Conservation (phyloP, 2,797 vertebrate genomes). For the Chromobotia macracanthus region DNA sequence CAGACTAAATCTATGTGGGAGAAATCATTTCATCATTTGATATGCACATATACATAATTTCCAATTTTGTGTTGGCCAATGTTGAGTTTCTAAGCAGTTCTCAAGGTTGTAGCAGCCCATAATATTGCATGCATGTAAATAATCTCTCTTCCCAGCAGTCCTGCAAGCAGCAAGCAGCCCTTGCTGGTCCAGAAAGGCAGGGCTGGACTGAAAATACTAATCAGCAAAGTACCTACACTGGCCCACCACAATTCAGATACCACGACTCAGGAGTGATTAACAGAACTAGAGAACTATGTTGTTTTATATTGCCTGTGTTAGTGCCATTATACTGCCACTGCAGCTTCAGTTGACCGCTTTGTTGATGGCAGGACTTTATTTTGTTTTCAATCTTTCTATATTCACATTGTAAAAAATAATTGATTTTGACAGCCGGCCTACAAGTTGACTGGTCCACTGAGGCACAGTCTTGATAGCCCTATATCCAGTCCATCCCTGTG, state of each 20-base stretch:
- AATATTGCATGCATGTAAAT: background rate
- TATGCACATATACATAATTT: slow-evolving; percentile 6
- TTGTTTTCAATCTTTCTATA: background rate
- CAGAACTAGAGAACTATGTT: no score
- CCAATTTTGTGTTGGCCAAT: slow-evolving; percentile 10
- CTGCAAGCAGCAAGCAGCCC: background rate
- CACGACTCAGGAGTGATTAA: no score
- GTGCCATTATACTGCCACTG: no score
- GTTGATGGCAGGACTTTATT: background rate
- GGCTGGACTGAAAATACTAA: background rate
- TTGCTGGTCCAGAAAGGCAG: background rate
- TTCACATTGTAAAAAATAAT: background rate
- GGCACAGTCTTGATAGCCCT: background rate
- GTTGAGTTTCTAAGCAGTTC: background rate
- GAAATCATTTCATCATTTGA: background rate
- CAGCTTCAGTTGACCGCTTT: no score
- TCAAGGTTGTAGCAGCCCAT: background rate
- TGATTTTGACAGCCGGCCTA: background rate
- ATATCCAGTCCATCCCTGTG: background rate
- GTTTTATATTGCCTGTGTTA: no score
- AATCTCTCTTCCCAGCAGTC: background rate
- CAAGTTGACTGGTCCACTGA: background rate
- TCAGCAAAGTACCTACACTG: no score
- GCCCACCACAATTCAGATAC: no score
- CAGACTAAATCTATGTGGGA: slow-evolving; percentile 18